A percentile compares a stretch with the other conserved stretches of the same genome.
Conservation (phyloP, 2,797 vertebrate species). For the Aphelocoma californica region DNA sequence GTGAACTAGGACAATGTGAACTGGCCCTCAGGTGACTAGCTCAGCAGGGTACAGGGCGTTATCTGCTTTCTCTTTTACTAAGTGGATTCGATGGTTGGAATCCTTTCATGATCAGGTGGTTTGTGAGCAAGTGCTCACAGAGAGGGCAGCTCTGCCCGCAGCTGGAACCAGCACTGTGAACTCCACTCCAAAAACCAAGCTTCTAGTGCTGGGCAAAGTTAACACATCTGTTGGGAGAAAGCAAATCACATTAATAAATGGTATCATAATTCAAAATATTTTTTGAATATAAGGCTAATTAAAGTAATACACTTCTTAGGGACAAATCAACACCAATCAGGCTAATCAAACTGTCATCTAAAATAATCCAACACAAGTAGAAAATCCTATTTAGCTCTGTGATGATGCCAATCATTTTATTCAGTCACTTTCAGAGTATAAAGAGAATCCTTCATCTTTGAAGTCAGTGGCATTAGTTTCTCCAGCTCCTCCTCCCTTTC, state of each 20-base stretch:
- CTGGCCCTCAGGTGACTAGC: neutral
- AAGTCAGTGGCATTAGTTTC: neutral
- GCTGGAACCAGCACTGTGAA: neutral
- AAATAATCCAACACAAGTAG: neutral
- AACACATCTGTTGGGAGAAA: neutral
- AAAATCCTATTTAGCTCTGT: slow-evolving; percentile 5
- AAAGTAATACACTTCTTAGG: neutral
- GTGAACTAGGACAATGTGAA: neutral
- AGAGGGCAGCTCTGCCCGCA: neutral
- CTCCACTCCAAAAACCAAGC: neutral
- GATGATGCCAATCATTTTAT: neutral
- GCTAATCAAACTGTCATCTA: neutral
- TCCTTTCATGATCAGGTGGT: neutral
- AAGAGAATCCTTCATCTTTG: neutral
- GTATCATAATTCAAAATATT: neutral
- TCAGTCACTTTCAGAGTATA: neutral
- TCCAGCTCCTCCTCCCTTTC: neutral
- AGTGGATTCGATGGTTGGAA: neutral
- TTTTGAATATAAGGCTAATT: neutral
- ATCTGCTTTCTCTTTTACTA: neutral
- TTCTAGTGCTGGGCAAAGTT: neutral
- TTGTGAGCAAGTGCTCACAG: neutral
- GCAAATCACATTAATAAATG: neutral
- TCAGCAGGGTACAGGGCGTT: neutral
- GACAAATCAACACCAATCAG: neutral